phyloP scores from a whole-genome alignment of 2,888 invertebrate species.

The Tenthredo amoena region DNA sequence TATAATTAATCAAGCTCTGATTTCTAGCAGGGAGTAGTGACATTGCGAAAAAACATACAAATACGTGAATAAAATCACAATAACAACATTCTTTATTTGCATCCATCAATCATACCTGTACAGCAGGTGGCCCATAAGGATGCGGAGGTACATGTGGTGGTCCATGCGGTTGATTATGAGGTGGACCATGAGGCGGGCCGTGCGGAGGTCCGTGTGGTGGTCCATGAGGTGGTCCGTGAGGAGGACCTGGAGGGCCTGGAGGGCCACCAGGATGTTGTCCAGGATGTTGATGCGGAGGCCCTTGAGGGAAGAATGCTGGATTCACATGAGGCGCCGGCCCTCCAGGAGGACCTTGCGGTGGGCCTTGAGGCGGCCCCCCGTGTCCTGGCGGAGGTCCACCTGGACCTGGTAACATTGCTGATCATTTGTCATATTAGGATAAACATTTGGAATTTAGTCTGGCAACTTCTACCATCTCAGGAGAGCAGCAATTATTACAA shows the following conservation, averaged over 20 bases:
- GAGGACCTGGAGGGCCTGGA: constrained; percentile 80
- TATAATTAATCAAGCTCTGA: background rate
- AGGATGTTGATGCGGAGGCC: constrained; percentile 81
- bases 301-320: constrained; percentile 96
- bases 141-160: constrained; percentile 81
- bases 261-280: constrained; percentile 81
- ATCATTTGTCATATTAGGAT: constrained; percentile 61
- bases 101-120: constrained; percentile 66
- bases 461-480: background rate
- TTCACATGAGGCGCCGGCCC: constrained; percentile 96
- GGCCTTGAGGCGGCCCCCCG: constrained; percentile 81
- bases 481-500: background rate
- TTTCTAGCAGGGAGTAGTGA: constrained; percentile 44
- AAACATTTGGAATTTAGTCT: constrained; percentile 7
- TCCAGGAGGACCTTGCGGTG: constrained; percentile 80
- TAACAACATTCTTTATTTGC: background rate
- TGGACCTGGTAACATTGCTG: constrained; percentile 74
- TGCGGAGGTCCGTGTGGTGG: constrained; percentile 85
- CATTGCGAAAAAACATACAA: background rate
- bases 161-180: constrained; percentile 82
- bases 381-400: constrained; percentile 80
- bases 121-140: constrained; percentile 80
- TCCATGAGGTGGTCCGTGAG: constrained; percentile 85
- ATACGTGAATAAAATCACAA: background rate
- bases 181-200: constrained; percentile 84